A percentile compares a stretch with the other conserved stretches of the same genome.
These are phyloP conservation scores for Balaeniceps rex DNA, from an alignment of 2,113 vertebrate genomes.

Conservation along the genomic window DNA sequence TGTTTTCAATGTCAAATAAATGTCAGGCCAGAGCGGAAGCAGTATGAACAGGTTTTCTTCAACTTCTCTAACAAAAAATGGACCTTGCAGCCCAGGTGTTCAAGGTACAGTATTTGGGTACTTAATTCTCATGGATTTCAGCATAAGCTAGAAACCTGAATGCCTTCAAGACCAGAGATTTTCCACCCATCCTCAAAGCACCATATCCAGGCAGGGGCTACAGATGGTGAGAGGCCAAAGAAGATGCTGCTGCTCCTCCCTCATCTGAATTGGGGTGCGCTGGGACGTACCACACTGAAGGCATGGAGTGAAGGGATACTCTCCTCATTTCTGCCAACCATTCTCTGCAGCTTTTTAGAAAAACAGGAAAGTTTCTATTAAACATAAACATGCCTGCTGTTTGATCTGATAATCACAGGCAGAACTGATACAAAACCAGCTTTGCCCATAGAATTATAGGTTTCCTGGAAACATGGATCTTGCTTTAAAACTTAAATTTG, in stretches of 20 bases:
- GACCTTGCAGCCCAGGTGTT: background rate
- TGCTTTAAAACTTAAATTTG: background rate
- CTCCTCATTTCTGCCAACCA: background rate
- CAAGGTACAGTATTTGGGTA: background rate
- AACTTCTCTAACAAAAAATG: background rate
- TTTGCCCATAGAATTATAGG: background rate
- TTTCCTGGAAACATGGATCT: background rate
- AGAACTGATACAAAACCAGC: background rate
- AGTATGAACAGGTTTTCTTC: background rate
- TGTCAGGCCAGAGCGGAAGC: background rate
- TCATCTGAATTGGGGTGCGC: background rate
- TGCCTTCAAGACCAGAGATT: background rate
- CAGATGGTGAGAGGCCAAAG: background rate
- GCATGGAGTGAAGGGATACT: background rate
- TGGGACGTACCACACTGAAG: background rate
- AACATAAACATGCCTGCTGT: background rate
- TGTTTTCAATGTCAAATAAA: slow-evolving; percentile 29
- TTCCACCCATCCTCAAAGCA: background rate
- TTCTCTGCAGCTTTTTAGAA: background rate
- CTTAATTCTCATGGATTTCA: background rate
- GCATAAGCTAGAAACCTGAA: background rate
- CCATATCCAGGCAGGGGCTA: background rate
- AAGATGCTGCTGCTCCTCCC: background rate
- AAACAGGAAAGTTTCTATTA: background rate
- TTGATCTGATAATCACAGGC: background rate